Percentiles rank a stretch among this genome's conserved stretches.
phyloP scores from a whole-genome alignment of 1,140 invertebrate species.

The Drosophila ironensis region DNA sequence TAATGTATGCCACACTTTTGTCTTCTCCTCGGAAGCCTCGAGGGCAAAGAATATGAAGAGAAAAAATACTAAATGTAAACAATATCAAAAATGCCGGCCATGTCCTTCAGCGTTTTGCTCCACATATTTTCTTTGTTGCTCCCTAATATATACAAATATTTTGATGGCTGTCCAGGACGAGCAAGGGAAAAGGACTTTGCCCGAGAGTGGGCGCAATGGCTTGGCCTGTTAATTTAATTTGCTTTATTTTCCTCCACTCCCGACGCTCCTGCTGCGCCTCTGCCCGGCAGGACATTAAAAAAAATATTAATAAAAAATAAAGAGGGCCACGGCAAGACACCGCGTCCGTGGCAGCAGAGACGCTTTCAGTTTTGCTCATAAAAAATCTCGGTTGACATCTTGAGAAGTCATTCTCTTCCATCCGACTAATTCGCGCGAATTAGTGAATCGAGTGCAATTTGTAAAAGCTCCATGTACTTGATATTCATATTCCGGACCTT shows the following conservation, averaged over 20 bases:
- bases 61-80: conserved; percentile 48
- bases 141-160: conserved; percentile 40
- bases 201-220: conserved; percentile 4
- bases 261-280: background rate
- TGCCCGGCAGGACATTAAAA: no score
- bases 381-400: no score
- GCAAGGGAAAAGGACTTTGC: background rate
- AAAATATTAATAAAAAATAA: no score
- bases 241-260: conserved; percentile 1
- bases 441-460: no score
- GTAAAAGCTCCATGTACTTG: no score
- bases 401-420: no score
- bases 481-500: no score
- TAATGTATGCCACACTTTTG: conserved; percentile 26
- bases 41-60: conserved; percentile 18
- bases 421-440: no score
- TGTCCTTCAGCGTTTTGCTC: conserved; percentile 53
- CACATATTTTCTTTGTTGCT: conserved; percentile 34
- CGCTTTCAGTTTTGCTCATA: no score
- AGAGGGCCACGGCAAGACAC: no score
- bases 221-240: conserved; percentile 47
- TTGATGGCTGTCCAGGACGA: conserved; percentile 17
- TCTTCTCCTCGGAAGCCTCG: background rate
- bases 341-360: no score
- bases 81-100: conserved; percentile 53